A percentile compares a stretch with the other conserved stretches of the same genome.
Evolutionary conservation across 2,888 invertebrate species (phyloP).

Genomic region (Conops quadrifasciatus): DNA sequence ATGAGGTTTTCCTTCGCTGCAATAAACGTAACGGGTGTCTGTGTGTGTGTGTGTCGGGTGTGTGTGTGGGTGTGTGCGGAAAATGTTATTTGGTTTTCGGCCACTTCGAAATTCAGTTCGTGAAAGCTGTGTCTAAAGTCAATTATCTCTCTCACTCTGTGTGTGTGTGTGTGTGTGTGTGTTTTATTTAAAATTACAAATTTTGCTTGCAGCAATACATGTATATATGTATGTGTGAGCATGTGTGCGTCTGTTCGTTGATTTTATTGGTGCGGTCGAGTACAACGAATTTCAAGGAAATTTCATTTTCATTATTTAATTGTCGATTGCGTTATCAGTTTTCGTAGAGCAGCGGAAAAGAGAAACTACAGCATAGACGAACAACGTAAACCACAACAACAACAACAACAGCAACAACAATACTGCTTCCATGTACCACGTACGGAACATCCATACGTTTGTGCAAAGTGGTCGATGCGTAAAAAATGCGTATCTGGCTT

Average conservation of each 20-base stretch:
- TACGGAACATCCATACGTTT: too few species aligned
- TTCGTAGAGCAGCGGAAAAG: neutral
- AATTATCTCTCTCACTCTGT: too few species aligned
- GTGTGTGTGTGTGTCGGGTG: slow-evolving; percentile 1
- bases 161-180: too few species aligned
- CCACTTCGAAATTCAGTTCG: too few species aligned
- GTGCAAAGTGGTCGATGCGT: too few species aligned
- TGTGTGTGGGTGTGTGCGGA: neutral
- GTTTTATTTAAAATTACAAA: neutral
- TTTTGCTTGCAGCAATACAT: too few species aligned
- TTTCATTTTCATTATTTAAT: slow-evolving; percentile 31
- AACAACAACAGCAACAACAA: too few species aligned
- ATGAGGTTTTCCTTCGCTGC: slow-evolving; percentile 6
- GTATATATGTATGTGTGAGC: slow-evolving; percentile 3
- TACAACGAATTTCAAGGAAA: slow-evolving; percentile 10
- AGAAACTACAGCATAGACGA: neutral
- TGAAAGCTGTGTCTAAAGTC: too few species aligned
- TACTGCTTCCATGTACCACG: too few species aligned
- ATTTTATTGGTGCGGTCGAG: neutral
- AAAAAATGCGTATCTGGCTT: too few species aligned
- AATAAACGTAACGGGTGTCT: neutral
- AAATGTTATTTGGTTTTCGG: too few species aligned
- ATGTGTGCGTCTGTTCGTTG: neutral
- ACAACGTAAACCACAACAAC: too few species aligned
- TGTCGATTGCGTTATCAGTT: slow-evolving; percentile 25